These are phyloP conservation scores for Autographa pulchrina DNA, from an alignment of 2,888 invertebrate genomes.

Conservation along the genomic window DNA sequence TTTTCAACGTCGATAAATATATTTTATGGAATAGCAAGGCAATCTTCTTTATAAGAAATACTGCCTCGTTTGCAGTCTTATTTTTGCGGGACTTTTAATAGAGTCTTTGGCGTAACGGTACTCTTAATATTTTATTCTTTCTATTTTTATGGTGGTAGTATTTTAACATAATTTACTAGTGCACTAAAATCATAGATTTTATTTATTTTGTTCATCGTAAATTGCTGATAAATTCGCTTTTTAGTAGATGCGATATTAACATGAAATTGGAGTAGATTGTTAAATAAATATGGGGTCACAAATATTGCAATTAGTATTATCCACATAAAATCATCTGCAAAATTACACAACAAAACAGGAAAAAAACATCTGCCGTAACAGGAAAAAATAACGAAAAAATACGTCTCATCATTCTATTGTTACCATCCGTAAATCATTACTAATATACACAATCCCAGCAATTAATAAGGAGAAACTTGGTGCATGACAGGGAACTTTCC, in stretches of 20 bases:
- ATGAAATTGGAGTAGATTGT: background rate
- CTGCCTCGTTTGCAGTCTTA: conserved; percentile 1
- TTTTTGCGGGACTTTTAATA: conserved; percentile 4
- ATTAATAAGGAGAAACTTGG: conserved; percentile 50
- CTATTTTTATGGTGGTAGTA: background rate
- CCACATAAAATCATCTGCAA: background rate
- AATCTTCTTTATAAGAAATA: conserved; percentile 2
- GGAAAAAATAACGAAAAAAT: background rate
- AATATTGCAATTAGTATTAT: background rate
- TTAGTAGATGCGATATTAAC: background rate
- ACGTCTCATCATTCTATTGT: background rate
- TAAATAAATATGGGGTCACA: background rate
- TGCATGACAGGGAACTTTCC: conserved; percentile 47
- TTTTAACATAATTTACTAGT: background rate
- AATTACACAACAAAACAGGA: background rate
- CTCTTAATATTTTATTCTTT: background rate
- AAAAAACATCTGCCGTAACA: background rate
- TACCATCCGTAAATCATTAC: conserved; percentile 14
- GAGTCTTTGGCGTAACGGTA: background rate
- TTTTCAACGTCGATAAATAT: conserved; percentile 4
- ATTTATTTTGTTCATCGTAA: background rate
- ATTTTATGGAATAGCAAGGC: conserved; percentile 4
- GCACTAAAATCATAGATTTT: background rate
- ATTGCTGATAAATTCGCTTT: background rate
- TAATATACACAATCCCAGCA: conserved; percentile 32